Evolutionary conservation across 2,888 invertebrate genomes (phyloP).

Genomic region (Machimus rusticus): DNA sequence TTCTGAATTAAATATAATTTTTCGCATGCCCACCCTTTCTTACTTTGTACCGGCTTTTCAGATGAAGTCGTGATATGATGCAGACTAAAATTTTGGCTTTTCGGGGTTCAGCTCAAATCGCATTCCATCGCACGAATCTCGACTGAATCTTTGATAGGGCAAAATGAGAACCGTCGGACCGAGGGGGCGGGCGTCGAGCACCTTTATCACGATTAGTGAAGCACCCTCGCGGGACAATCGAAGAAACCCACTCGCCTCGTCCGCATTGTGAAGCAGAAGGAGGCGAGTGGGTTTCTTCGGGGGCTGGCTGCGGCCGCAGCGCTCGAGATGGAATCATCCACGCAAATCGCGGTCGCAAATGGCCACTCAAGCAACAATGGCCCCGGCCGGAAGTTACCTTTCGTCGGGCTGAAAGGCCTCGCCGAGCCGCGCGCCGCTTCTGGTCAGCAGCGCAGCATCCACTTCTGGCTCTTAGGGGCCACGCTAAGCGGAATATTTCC

Average conservation of each 20-base stretch:
- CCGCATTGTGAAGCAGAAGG: neutral
- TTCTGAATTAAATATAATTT: too few species aligned
- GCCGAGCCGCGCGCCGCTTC: neutral
- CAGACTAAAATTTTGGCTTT: too few species aligned
- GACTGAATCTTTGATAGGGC: neutral
- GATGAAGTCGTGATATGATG: too few species aligned
- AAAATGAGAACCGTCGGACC: neutral
- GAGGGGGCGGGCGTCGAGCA: conserved; percentile 17
- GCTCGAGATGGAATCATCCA: conserved; percentile 26
- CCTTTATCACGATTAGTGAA: conserved; percentile 31
- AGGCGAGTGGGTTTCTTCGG: neutral
- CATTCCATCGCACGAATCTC: neutral
- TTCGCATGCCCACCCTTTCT: too few species aligned
- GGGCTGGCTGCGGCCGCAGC: neutral
- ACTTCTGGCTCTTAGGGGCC: conserved; percentile 1
- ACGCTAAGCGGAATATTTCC: conserved; percentile 5
- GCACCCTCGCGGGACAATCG: neutral
- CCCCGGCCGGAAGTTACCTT: conserved; percentile 41
- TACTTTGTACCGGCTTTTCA: too few species aligned
- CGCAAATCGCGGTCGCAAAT: conserved; percentile 37
- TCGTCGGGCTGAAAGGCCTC: neutral
- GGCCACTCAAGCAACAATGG: conserved; percentile 41
- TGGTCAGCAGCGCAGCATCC: conserved; percentile 6
- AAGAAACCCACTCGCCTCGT: neutral
- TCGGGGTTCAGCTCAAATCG: neutral